These are phyloP conservation scores for Caenorhabditis sp. DNA, from an alignment of 2,888 invertebrate species.

Conservation along the genomic window DNA sequence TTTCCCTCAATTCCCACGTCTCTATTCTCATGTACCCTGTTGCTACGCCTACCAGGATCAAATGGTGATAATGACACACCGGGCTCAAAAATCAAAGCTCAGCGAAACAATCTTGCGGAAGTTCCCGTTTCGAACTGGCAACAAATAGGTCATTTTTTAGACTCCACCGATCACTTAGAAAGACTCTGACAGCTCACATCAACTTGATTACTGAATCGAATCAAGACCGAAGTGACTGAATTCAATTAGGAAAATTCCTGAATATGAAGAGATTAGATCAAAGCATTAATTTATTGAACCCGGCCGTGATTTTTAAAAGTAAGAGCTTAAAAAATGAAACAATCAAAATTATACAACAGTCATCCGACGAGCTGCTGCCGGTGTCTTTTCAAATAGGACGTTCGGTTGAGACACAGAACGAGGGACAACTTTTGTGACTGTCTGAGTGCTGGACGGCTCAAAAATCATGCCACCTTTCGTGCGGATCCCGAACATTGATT, in stretches of 20 bases:
- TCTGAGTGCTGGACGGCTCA: slow-evolving; percentile 55
- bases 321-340: background rate
- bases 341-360: slow-evolving; percentile 32
- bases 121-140: slow-evolving; percentile 1
- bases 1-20: slow-evolving; percentile 31
- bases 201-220: background rate
- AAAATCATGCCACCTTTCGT: slow-evolving; percentile 24
- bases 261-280: background rate
- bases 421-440: slow-evolving; percentile 43
- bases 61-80: slow-evolving; percentile 13
- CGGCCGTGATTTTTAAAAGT: slow-evolving; percentile 8
- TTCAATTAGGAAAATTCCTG: background rate
- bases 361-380: slow-evolving; percentile 37
- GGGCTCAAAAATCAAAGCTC: slow-evolving; percentile 47
- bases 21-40: slow-evolving; percentile 27
- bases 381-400: slow-evolving; percentile 14
- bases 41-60: slow-evolving; percentile 41
- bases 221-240: background rate
- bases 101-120: background rate
- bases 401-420: slow-evolving; percentile 32
- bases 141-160: slow-evolving; percentile 16
- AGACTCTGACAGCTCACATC: slow-evolving; percentile 10
- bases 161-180: slow-evolving; percentile 26
- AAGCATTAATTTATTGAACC: slow-evolving; percentile 36
- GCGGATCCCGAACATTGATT: slow-evolving; percentile 48